These are phyloP conservation scores for Mus spicilegus DNA, from an alignment of 2,113 vertebrate genomes.

Conservation along the genomic window DNA sequence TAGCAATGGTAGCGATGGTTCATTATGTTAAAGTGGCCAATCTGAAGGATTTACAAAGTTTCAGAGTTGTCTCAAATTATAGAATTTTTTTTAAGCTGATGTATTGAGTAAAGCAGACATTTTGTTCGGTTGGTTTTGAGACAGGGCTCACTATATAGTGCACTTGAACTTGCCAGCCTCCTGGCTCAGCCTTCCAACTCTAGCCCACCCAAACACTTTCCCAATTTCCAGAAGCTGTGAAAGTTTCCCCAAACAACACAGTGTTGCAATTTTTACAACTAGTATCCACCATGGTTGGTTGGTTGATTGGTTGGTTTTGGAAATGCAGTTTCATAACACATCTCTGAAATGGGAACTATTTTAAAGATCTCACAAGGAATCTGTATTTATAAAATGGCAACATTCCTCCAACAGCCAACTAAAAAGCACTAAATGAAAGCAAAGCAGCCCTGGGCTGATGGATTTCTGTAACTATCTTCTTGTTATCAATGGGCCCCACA, in stretches of 20 bases:
- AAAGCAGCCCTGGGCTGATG: not conserved
- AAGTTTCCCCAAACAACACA: not conserved
- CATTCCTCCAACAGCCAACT: not conserved
- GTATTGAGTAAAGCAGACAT: not conserved
- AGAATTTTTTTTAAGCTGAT: not conserved
- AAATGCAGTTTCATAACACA: not conserved
- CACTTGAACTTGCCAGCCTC: not conserved
- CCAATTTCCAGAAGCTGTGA: not conserved
- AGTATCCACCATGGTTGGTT: not conserved
- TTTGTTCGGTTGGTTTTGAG: not conserved
- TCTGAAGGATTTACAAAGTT: constrained; percentile 10
- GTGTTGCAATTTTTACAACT: not conserved
- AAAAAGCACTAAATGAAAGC: not conserved
- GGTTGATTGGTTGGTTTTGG: not conserved
- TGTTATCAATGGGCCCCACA: not conserved
- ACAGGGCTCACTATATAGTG: not conserved
- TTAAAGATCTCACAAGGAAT: not conserved
- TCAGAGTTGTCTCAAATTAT: not conserved
- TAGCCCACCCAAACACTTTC: not conserved
- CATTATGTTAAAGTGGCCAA: not conserved
- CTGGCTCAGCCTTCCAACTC: not conserved
- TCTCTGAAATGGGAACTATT: constrained; percentile 36
- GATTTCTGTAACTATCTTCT: not conserved
- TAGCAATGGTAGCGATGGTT: not conserved
- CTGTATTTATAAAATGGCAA: not conserved